These are phyloP conservation scores for Heteromurus nitidus DNA, from an alignment of 2,888 invertebrate genomes.

Conservation along the genomic window DNA sequence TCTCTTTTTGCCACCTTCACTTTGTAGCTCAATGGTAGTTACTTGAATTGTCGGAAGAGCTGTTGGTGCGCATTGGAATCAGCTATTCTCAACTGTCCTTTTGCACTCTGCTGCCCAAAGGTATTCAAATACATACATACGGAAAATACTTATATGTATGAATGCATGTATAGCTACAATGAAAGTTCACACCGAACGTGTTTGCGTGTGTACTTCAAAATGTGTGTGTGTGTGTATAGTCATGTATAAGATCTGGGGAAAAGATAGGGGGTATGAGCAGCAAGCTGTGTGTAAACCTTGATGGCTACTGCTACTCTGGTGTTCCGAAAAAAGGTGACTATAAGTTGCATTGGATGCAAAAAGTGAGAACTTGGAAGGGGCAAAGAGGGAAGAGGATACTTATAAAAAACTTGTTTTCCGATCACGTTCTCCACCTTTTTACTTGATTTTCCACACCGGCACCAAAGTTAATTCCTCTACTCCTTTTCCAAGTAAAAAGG, in stretches of 20 bases:
- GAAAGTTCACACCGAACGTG: too few relatives aligned
- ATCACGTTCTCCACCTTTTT: slow-evolving; percentile 70
- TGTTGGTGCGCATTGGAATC: slow-evolving; percentile 11
- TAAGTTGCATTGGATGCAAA: slow-evolving; percentile 29
- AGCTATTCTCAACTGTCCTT: slow-evolving; percentile 10
- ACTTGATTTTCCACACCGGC: slow-evolving; percentile 72
- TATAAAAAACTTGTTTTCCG: slow-evolving; percentile 66
- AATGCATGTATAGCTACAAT: too few relatives aligned
- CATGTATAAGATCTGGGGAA: too few relatives aligned
- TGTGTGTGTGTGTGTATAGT: too few relatives aligned
- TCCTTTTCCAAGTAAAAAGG: too few relatives aligned
- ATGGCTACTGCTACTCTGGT: not conserved
- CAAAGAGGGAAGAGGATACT: slow-evolving; percentile 33
- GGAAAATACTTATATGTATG: not conserved
- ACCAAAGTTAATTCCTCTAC: slow-evolving; percentile 65
- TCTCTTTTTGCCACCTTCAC: not conserved
- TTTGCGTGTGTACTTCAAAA: too few relatives aligned
- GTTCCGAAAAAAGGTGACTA: not conserved
- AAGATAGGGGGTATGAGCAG: too few relatives aligned
- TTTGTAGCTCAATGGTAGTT: slow-evolving; percentile 8
- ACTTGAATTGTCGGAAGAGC: slow-evolving; percentile 19
- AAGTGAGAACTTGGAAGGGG: not conserved
- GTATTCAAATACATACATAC: not conserved
- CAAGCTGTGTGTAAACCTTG: slow-evolving; percentile 6
- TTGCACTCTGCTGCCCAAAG: not conserved